Evolutionary conservation across 2,113 vertebrate species (phyloP).

Genomic region (Pontoporia blainvillei): DNA sequence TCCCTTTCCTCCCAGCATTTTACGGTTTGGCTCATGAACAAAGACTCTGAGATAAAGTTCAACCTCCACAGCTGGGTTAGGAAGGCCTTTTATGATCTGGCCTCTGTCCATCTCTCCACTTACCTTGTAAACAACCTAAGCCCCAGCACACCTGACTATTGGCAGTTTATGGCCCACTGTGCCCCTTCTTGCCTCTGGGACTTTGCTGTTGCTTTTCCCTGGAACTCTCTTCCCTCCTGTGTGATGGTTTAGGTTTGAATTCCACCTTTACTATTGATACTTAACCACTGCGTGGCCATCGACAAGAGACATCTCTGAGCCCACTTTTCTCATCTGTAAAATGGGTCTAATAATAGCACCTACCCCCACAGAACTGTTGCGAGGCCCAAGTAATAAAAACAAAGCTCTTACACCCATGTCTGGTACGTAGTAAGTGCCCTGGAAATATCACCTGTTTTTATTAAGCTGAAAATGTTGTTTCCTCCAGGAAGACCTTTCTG

Average conservation of each 20-base stretch:
- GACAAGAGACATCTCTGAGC: background rate
- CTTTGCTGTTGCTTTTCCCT: background rate
- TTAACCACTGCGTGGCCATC: background rate
- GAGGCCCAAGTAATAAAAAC: background rate
- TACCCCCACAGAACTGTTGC: background rate
- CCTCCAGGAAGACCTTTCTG: background rate
- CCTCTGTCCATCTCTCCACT: background rate
- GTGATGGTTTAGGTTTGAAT: background rate
- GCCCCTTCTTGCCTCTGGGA: background rate
- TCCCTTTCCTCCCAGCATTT: background rate
- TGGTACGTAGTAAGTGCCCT: too few species aligned
- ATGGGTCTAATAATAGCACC: background rate
- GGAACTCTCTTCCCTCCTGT: background rate
- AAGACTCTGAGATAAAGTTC: background rate
- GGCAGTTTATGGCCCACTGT: background rate
- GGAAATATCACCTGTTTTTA: background rate
- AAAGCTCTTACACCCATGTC: background rate
- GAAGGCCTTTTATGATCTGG: background rate
- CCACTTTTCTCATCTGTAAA: background rate
- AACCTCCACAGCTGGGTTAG: background rate
- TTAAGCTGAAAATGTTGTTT: background rate
- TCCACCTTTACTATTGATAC: background rate
- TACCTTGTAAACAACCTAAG: background rate
- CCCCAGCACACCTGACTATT: background rate
- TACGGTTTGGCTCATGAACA: background rate